Percentiles rank a stretch among this genome's conserved stretches.
These are phyloP conservation scores for Parnassius glacialis DNA, from an alignment of 2,888 invertebrate genomes.

Conservation along the genomic window DNA sequence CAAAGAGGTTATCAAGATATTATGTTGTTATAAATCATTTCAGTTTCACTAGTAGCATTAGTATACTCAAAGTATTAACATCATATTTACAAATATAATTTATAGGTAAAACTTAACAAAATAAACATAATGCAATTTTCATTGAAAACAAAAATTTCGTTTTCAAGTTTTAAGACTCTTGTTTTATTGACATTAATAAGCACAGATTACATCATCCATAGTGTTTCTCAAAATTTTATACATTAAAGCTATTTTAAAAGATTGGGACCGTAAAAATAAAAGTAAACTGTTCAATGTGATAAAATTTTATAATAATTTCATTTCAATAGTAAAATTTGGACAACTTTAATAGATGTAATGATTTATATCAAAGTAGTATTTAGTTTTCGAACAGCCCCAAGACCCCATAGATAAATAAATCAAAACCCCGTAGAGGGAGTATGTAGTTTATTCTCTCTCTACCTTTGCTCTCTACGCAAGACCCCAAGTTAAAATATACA, in stretches of 20 bases:
- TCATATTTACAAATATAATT: constrained; percentile 23
- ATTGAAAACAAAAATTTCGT: constrained; percentile 28
- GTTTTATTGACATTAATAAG: constrained; percentile 18
- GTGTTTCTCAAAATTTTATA: not conserved
- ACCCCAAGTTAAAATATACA: no score
- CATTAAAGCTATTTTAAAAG: not conserved
- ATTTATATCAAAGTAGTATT: not conserved
- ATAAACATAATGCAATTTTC: constrained; percentile 28
- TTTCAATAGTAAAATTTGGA: not conserved
- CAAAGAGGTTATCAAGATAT: constrained; percentile 28
- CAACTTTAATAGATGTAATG: not conserved
- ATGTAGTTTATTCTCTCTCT: no score
- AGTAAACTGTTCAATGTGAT: not conserved
- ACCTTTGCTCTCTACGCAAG: no score
- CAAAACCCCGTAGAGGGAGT: no score
- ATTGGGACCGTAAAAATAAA: not conserved
- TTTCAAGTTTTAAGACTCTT: constrained; percentile 16
- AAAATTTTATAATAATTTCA: not conserved
- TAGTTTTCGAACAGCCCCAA: constrained; percentile 20
- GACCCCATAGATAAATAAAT: no score
- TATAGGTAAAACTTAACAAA: constrained; percentile 25
- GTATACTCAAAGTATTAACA: not conserved
- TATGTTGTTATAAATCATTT: constrained; percentile 9
- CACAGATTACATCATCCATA: constrained; percentile 11
- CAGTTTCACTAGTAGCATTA: not conserved